Percentiles rank a stretch among this genome's conserved stretches.
These are phyloP conservation scores for Cherax destructor DNA, from an alignment of 1,140 invertebrate genomes.

Conservation along the genomic window DNA sequence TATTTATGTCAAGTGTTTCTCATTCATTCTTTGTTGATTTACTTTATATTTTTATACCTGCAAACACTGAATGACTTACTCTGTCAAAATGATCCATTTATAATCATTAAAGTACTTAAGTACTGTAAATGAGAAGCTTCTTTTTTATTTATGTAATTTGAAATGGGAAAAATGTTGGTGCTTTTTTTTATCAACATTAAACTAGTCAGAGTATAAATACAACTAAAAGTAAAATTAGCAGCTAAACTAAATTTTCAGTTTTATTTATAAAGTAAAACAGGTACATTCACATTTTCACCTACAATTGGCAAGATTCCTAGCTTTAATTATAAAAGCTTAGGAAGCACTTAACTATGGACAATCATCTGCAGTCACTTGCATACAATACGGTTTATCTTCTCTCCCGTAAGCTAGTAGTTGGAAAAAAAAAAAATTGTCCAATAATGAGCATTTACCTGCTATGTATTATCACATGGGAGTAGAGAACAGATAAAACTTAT, in stretches of 20 bases:
- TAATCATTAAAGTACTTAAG: no score
- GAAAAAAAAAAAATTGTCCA: background rate
- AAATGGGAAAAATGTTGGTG: no score
- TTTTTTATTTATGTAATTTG: no score
- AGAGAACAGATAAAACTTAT: background rate
- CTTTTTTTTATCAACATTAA: no score
- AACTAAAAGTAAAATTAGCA: no score
- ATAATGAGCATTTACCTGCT: background rate
- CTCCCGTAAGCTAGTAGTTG: background rate
- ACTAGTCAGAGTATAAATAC: no score
- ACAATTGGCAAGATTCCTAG: background rate
- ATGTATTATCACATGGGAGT: conserved; percentile 14
- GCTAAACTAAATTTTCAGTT: conserved; percentile 23
- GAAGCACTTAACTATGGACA: background rate
- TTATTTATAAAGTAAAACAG: conserved; percentile 67
- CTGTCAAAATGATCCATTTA: no score
- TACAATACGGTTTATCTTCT: background rate
- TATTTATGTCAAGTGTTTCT: no score
- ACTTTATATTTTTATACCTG: no score
- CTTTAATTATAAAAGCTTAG: conserved; percentile 8
- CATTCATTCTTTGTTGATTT: no score
- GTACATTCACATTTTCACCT: conserved; percentile 47
- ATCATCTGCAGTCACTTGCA: conserved; percentile 31
- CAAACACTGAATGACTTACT: no score
- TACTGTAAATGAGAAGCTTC: no score